Evolutionary conservation across 2,113 vertebrate species (phyloP), one percentile per base, ranked within the genome.

Genomic region (Oostethus manadensis): DNA sequence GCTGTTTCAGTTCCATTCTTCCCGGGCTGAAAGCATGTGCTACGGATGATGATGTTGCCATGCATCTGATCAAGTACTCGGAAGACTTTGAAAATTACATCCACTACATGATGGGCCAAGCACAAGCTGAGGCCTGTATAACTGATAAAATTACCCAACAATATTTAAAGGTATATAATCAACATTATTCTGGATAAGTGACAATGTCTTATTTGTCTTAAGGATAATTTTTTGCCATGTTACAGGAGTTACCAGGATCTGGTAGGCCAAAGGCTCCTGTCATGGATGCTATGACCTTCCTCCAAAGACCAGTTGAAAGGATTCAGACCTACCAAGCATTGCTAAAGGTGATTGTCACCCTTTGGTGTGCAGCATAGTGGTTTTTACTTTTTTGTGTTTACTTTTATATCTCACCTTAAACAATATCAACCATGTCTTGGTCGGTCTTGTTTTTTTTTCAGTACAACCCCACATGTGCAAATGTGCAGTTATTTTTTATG

Each of bases 21-120:
- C 83, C 80, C 26, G 86, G 90, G 50, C 71, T 99, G 57, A 90
- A 84, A 68, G 75, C 58, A 29, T 95, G 95, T 35, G 87, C 86
- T 68, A 97, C 95, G 0, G 97, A 98, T 0, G 96, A 98, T 0
- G 97, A 99, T 0, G 91, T 99, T 33, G 96, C 95, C 59, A 92
- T 94, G 90, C 93, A 90, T 73, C 92, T 98, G 63, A 90, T 97
- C 80, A 91, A 91, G 71, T 90, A 93, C 0, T 72, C 88, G 8
- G 86, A 75, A 1, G 91, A 92, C 55, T 96, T 99, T 58, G 92
- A 92, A 70, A 93, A 89, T 62, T 95, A 98, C 74, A 89, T 99
- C 62, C 90, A 92, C 79, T 98, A 92, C 83, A 89, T 98, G 60
- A 90, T 93, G 78, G 96, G 95, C 21, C 91, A 92, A 1, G 83